A percentile compares a stretch with the other conserved stretches of the same genome.
These are phyloP conservation scores for Eulemur mongoz DNA, from an alignment of 2,797 vertebrate species.

Conservation along the genomic window DNA sequence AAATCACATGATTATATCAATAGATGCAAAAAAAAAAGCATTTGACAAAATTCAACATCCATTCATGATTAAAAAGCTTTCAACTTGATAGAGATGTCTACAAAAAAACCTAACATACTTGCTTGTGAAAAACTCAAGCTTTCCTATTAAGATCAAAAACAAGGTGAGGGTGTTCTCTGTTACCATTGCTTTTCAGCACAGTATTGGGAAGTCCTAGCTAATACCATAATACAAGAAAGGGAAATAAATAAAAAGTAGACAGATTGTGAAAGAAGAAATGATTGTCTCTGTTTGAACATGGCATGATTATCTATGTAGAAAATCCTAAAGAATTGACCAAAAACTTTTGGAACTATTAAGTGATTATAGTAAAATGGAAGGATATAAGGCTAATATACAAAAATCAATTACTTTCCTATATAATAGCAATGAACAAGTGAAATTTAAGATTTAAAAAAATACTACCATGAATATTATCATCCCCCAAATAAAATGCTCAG, in stretches of 20 bases:
- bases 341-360: background rate
- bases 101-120: background rate
- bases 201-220: background rate
- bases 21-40: background rate
- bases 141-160: background rate
- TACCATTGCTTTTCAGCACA: background rate
- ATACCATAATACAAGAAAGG: background rate
- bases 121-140: background rate
- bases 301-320: background rate
- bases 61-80: background rate
- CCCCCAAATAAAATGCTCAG: background rate
- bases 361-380: background rate
- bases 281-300: background rate
- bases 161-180: background rate
- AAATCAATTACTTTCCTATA: background rate
- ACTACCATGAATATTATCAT: background rate
- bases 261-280: background rate
- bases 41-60: background rate
- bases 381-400: background rate
- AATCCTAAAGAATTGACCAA: background rate
- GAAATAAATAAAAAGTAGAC: background rate
- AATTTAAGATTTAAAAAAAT: background rate
- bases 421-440: background rate
- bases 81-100: background rate
- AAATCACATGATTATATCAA: background rate